A percentile compares a stretch with the other conserved stretches of the same genome.
Conservation (phyloP, 2,888 invertebrate species). For the Therioaphis trifolii region DNA sequence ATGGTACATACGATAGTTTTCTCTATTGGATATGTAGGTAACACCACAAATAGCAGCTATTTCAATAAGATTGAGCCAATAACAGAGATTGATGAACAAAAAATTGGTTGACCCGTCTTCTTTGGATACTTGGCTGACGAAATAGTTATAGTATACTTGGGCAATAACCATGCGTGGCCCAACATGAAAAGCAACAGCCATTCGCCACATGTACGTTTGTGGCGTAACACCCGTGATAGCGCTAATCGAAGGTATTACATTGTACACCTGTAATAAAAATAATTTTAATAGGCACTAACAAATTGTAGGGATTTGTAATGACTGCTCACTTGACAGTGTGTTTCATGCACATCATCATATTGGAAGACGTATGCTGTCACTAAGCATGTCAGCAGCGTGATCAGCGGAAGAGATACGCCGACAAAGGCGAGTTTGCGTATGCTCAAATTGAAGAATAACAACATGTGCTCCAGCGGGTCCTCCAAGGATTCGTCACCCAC, state of each 20-base stretch:
- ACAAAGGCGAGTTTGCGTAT: slow-evolving; percentile 84
- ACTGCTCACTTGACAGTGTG: slow-evolving; percentile 88
- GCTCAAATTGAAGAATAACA: slow-evolving; percentile 70
- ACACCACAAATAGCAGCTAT: slow-evolving; percentile 88
- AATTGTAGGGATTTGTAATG: not conserved
- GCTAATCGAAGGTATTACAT: slow-evolving; percentile 94
- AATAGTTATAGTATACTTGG: slow-evolving; percentile 86
- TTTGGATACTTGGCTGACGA: slow-evolving; percentile 72
- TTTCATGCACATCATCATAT: slow-evolving; percentile 93
- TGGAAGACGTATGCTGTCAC: slow-evolving; percentile 90
- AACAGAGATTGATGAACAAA: slow-evolving; percentile 74
- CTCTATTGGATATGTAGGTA: slow-evolving; percentile 92
- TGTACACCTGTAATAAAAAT: slow-evolving; percentile 86
- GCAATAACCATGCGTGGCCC: slow-evolving; percentile 91
- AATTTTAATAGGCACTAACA: too few species aligned
- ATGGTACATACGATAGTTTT: slow-evolving; percentile 90
- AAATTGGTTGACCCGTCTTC: slow-evolving; percentile 66
- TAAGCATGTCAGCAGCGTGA: slow-evolving; percentile 88
- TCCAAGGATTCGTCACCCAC: not conserved
- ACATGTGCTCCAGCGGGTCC: slow-evolving; percentile 18
- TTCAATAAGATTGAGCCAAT: slow-evolving; percentile 87
- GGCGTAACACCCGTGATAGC: slow-evolving; percentile 94
- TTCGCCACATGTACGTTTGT: slow-evolving; percentile 91
- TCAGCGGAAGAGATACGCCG: slow-evolving; percentile 86
- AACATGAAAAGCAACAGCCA: slow-evolving; percentile 90